A percentile compares a stretch with the other conserved stretches of the same genome.
Conservation (phyloP, 2,888 invertebrate species). For the Cephus pygmeus region DNA sequence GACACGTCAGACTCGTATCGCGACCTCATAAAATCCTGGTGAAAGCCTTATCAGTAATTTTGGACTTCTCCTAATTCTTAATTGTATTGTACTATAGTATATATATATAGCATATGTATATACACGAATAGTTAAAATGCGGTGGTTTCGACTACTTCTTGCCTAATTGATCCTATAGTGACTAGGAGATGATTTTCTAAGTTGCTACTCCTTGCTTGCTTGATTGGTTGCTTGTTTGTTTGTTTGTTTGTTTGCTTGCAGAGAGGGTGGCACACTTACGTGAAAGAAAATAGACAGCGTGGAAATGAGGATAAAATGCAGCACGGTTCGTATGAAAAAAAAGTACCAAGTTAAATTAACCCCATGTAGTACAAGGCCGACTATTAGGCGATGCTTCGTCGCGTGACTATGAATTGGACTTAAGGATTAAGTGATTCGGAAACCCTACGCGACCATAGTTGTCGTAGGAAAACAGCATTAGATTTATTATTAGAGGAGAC, state of each 20-base stretch:
- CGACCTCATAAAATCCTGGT: too few relatives aligned
- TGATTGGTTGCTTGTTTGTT: slow-evolving; percentile 1
- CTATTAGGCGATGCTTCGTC: background rate
- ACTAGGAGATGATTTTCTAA: slow-evolving; percentile 28
- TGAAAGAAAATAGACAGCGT: slow-evolving; percentile 62
- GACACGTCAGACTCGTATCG: too few relatives aligned
- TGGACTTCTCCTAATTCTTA: too few relatives aligned
- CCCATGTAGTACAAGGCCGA: slow-evolving; percentile 25
- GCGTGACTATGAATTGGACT: background rate
- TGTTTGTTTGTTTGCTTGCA: slow-evolving; percentile 8
- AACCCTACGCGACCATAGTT: too few relatives aligned
- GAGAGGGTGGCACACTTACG: slow-evolving; percentile 60
- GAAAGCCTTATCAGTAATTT: too few relatives aligned
- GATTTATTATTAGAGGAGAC: too few relatives aligned
- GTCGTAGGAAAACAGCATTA: too few relatives aligned
- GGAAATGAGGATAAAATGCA: slow-evolving; percentile 65
- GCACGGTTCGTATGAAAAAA: slow-evolving; percentile 62
- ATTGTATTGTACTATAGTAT: background rate
- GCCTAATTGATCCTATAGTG: slow-evolving; percentile 16
- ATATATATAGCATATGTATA: slow-evolving; percentile 3
- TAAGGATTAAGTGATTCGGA: background rate
- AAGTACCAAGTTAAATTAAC: slow-evolving; percentile 57
- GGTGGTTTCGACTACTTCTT: slow-evolving; percentile 20
- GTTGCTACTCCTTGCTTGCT: slow-evolving; percentile 33
- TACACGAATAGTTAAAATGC: slow-evolving; percentile 8